Base-by-base conservation (phyloP, 2,888 invertebrate species). In the Pelosia muscerda region DNA sequence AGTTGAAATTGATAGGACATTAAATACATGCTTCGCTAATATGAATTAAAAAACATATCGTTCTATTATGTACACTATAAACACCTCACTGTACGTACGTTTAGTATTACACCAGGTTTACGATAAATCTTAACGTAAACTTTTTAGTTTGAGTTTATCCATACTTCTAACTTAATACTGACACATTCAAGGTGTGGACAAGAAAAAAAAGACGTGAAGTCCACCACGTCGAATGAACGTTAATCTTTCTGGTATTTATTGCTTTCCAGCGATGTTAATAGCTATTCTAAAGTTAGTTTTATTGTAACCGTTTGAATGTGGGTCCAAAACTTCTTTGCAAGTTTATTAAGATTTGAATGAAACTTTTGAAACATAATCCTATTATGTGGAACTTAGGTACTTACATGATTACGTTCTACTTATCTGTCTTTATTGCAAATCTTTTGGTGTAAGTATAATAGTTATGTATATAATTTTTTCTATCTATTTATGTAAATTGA, bases 241-340 rank as follows among this genome's bases (percentile, higher is more conserved):
- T 82, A 84, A 86, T 84, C 81, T 74, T 72, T 68, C 53, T 73
- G 75, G 79, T 83, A 85, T 88, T 88, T 85, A 86, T 79, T 77
- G 76, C 74, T 80, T 62, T 71, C 69, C 68, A 72, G 71, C 74
- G 74, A 77, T 75, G 74, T 79, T 79, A 72, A 78, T 78, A 77
- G 77, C 76, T 76, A 74, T 78, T 77, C 77, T 78, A 75, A 63
- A 72, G 53, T 49, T 23, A 5, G 64, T 66, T 64, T 68, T 79
- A 74, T 76, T 62, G 25, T 63, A 34, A 19, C n/a, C 49, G 49
- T 49, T 11, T 69, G 10, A n/a, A 62, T 63, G 23, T 57, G n/a
- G 34, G 57, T 63, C 56, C 26, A 65, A 64, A 68, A 60, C 55
- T 59, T 42, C 31, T 58, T 60, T 4, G 56, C 22, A 53, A 56